Evolutionary conservation across 2,797 vertebrate genomes (phyloP).

Genomic region (Triplophysa bombifrons): DNA sequence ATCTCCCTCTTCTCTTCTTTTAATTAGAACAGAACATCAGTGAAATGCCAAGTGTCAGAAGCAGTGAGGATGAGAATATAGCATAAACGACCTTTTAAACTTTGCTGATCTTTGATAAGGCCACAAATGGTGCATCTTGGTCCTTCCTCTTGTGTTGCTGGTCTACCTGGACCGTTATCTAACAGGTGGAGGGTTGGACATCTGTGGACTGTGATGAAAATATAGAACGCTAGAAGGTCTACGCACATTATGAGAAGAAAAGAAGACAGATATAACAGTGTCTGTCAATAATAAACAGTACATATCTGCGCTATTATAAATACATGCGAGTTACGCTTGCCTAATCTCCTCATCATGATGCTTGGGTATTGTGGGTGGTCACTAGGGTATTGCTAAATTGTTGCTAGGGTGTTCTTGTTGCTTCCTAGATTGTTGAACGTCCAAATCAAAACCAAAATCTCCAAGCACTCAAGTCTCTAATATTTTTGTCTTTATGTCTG

Average conservation of each 20-base stretch:
- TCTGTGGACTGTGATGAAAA: slow-evolving; percentile 12
- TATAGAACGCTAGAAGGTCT: neutral
- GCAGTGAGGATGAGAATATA: slow-evolving; percentile 55
- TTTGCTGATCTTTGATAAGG: slow-evolving; percentile 60
- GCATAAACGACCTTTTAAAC: slow-evolving; percentile 61
- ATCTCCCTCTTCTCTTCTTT: slow-evolving; percentile 54
- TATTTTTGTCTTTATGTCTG: neutral
- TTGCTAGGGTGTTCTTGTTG: neutral
- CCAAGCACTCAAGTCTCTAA: neutral
- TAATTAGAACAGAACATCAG: slow-evolving; percentile 62
- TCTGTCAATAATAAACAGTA: neutral
- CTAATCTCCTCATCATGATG: neutral
- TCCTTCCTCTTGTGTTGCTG: neutral
- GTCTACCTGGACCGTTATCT: slow-evolving; percentile 34
- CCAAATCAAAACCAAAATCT: neutral
- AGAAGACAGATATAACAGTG: neutral
- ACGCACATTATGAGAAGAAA: slow-evolving; percentile 16
- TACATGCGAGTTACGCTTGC: neutral
- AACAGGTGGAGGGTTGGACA: slow-evolving; percentile 27
- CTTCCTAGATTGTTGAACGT: neutral
- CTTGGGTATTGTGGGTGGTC: neutral
- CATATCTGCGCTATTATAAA: too few relatives aligned
- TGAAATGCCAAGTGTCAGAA: slow-evolving; percentile 64
- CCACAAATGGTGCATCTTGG: slow-evolving; percentile 40
- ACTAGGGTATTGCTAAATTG: neutral